phyloP scores from a whole-genome alignment of 2,797 vertebrate species.

The Hydrophis major region DNA sequence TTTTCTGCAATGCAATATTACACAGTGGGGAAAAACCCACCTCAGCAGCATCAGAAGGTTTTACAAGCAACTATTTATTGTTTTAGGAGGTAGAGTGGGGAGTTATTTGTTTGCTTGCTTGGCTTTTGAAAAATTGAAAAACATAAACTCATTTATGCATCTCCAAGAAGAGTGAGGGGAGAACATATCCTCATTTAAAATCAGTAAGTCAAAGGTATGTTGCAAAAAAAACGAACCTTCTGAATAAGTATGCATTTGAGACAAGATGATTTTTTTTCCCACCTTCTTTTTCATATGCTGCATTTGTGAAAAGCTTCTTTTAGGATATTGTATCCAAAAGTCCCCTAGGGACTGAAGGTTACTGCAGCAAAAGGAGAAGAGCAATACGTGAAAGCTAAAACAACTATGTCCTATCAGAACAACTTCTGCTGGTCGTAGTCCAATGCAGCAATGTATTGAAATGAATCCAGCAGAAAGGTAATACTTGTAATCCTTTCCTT shows the following conservation, averaged over 20 bases:
- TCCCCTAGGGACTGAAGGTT: not conserved
- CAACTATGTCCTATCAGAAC: not conserved
- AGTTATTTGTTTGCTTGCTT: not conserved
- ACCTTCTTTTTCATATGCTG: not conserved
- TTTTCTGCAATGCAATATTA: not conserved
- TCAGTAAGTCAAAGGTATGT: not conserved
- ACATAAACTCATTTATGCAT: not conserved
- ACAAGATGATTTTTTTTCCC: not conserved
- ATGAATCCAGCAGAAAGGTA: not conserved
- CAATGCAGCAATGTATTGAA: not conserved
- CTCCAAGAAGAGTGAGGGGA: not conserved
- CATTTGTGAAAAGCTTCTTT: not conserved
- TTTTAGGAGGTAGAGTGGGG: not conserved
- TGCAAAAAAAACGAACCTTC: not conserved
- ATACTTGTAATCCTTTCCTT: conserved; percentile 13
- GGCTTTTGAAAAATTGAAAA: not conserved
- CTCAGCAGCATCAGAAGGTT: not conserved
- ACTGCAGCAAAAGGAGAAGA: not conserved
- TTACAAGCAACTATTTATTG: not conserved
- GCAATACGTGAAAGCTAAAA: not conserved
- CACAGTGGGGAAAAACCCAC: not conserved
- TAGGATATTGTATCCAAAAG: not conserved
- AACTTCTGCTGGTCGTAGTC: not conserved
- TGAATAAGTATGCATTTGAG: not conserved
- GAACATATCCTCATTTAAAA: not conserved